phyloP scores from a whole-genome alignment of 2,888 invertebrate genomes.

The Ariolimax columbianus region DNA sequence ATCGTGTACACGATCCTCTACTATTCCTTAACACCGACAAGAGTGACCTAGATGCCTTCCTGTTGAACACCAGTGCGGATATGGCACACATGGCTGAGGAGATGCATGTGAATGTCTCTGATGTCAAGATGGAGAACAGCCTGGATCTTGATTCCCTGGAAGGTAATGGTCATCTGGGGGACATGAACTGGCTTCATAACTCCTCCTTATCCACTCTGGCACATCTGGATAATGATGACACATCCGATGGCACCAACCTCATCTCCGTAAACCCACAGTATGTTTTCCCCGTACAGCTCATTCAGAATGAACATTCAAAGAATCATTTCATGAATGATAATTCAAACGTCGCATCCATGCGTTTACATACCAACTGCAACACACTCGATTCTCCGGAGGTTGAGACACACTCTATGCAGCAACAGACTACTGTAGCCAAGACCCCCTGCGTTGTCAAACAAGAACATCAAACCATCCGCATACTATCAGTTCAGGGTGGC shows the following conservation, averaged over 20 bases:
- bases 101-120: conserved; percentile 30
- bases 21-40: conserved; percentile 60
- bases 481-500: conserved; percentile 27
- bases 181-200: conserved; percentile 63
- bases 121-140: conserved; percentile 49
- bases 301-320: conserved; percentile 27
- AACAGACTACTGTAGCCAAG: conserved; percentile 28
- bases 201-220: conserved; percentile 54
- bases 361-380: conserved; percentile 62
- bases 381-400: conserved; percentile 62
- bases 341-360: conserved; percentile 54
- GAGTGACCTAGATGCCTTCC: conserved; percentile 59
- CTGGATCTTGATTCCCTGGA: conserved; percentile 62
- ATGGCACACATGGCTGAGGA: conserved; percentile 48
- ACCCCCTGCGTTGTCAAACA: conserved; percentile 23
- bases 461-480: conserved; percentile 49
- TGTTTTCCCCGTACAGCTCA: conserved; percentile 86
- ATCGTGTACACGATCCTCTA: conserved; percentile 52
- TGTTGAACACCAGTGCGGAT: conserved; percentile 55
- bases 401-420: conserved; percentile 55
- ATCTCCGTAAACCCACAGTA: conserved; percentile 90
- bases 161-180: conserved; percentile 60
- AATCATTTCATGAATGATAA: conserved; percentile 29
- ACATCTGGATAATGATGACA: conserved; percentile 51
- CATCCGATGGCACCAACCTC: conserved; percentile 49